Base-by-base conservation (phyloP, 2,113 vertebrate species). In the Hucho hucho region DNA sequence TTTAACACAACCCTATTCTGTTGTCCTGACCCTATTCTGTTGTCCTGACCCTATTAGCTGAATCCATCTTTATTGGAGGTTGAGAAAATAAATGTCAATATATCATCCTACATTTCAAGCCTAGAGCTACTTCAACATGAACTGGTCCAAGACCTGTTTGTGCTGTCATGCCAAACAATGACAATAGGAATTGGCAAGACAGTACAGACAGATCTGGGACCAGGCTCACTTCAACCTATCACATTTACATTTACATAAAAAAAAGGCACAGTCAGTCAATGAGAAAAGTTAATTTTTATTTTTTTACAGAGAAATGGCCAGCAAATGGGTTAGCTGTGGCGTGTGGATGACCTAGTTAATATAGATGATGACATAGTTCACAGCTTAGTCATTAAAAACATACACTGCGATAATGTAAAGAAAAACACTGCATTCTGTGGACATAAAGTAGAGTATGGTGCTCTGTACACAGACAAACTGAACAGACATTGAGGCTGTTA, bases 271-370 rank as follows among this genome's bases (percentile, higher is more conserved):
- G 76, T 76, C 78, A 72, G 76, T 78, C 78, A 72, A 85, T 46
- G 76, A 87, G 80, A 90, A 90, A 89, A 81, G 79, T 73, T 29
- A 76, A 86, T 76, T 88, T 86, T 92, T 94, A 93, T 95, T 37
- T 94, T 94, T 94, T 94, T 89, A 90, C 92, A 81, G 81, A 92
- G 90, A 95, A 94, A 93, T 43, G 81, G 92, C 92, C 95, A 96
- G 95, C 94, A 91, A 80, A 95, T 93, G 95, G 94, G 95, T 98
- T 97, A 97, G 95, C 94, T 87, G 91, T 92, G 93, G 49, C 94
- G 94, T 92, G 93, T 94, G 93, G 95, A 94, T 94, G 87, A 87
- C 86, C 87, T 83, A 94, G 93, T 88, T 90, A 95, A 90, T 81
- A 93, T 80, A 89, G 92, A 94, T 92, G 93, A 92, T 89, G 88